phyloP scores from a whole-genome alignment of 1,140 invertebrate species.

The Drosophila ercepeae region DNA sequence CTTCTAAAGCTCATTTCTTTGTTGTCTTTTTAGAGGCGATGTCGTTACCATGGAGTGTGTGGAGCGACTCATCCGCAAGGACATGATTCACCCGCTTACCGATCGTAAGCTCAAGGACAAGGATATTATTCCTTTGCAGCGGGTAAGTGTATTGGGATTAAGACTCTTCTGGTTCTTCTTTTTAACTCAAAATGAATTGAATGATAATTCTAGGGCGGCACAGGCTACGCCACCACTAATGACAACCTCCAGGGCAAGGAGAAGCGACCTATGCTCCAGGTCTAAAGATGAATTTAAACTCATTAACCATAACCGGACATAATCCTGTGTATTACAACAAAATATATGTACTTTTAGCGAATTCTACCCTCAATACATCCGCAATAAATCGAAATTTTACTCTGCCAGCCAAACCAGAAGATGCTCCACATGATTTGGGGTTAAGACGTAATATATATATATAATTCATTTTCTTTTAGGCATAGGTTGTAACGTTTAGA shows the following conservation, averaged over 20 bases:
- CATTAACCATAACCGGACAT: too few species aligned
- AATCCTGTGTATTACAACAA: too few species aligned
- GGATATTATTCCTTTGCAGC: slow-evolving; percentile 96
- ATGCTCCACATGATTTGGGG: neutral
- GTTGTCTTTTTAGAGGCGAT: slow-evolving; percentile 87
- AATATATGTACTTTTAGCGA: neutral
- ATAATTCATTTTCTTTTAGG: slow-evolving; percentile 28
- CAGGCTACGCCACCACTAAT: slow-evolving; percentile 96
- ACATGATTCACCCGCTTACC: slow-evolving; percentile 98
- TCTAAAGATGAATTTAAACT: slow-evolving; percentile 83
- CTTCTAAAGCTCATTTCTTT: neutral
- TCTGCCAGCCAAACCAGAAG: neutral
- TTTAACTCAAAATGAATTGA: too few species aligned
- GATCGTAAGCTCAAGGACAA: slow-evolving; percentile 94
- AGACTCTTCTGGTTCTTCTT: neutral
- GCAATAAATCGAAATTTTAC: neutral
- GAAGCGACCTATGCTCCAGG: slow-evolving; percentile 94
- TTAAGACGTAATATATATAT: slow-evolving; percentile 51
- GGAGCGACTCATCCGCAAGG: slow-evolving; percentile 98
- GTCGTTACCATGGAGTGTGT: slow-evolving; percentile 98
- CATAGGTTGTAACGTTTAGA: slow-evolving; percentile 43
- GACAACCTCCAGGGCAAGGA: slow-evolving; percentile 92
- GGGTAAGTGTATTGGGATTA: slow-evolving; percentile 85
- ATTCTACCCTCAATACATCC: neutral
- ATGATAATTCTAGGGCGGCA: slow-evolving; percentile 90